Percentiles rank a stretch among this genome's conserved stretches.
These are phyloP conservation scores for Laspeyria flexula DNA, from an alignment of 2,888 invertebrate genomes.

Conservation along the genomic window DNA sequence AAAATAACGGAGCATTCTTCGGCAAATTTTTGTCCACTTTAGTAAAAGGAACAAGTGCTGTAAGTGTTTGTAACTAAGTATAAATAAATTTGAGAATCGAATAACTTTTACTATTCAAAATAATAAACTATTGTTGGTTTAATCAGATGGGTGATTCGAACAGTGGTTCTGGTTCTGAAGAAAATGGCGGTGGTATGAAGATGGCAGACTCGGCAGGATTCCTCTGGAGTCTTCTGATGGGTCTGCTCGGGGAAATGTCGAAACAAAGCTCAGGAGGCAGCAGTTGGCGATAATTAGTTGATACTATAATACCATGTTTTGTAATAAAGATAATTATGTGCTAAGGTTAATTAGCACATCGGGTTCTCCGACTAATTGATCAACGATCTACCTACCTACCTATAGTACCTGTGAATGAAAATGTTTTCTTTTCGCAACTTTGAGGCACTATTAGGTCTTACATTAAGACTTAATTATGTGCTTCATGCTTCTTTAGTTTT, in stretches of 20 bases:
- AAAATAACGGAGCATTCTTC: slow-evolving; percentile 80
- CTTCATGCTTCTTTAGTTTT: too few species aligned
- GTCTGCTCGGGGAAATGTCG: slow-evolving; percentile 76
- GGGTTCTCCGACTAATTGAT: too few species aligned
- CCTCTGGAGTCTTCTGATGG: slow-evolving; percentile 67
- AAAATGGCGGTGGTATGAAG: slow-evolving; percentile 37
- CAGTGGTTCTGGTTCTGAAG: slow-evolving; percentile 49
- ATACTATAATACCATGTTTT: not conserved
- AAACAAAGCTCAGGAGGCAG: slow-evolving; percentile 69
- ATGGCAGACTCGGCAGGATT: slow-evolving; percentile 76
- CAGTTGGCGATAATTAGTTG: slow-evolving; percentile 46
- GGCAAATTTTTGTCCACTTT: slow-evolving; percentile 75
- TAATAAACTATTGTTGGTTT: not conserved
- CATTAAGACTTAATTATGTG: too few species aligned
- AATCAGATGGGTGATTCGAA: slow-evolving; percentile 65
- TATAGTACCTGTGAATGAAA: too few species aligned
- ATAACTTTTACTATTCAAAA: too few species aligned
- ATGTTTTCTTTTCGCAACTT: too few species aligned
- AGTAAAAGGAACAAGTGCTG: slow-evolving; percentile 77
- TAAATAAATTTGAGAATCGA: too few species aligned
- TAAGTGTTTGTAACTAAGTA: slow-evolving; percentile 45
- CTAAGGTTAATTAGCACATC: not conserved
- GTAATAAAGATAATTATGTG: not conserved
- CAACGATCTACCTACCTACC: too few species aligned
- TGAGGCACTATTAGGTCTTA: too few species aligned